These are phyloP conservation scores for Caenorhabditis elegans DNA, from an alignment of 1,140 invertebrate species.

Conservation along the genomic window WBcel235 BX284606.5:7859501-7860000, in stretches of 20 bases:
- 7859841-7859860: too few species aligned
- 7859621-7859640: slow-evolving; percentile 9
- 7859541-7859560: background rate
- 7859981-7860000: background rate
- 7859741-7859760: background rate
- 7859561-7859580: background rate
- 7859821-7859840: too few species aligned
- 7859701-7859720: background rate
- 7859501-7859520: background rate
- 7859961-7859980: background rate
- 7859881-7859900: background rate
- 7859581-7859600: background rate
- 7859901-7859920: background rate
- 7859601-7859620: slow-evolving; percentile 1
- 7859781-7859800: slow-evolving; percentile 3
- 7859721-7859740: background rate
- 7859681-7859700: background rate
- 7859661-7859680: background rate
- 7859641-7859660: background rate
- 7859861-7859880: background rate
- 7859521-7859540: background rate
- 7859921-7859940: background rate
- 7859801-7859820: background rate
- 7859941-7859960: background rate
- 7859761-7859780: background rate